These are phyloP conservation scores for Sorex maritimensis DNA, from an alignment of 2,797 vertebrate genomes.

Conservation along the genomic window DNA sequence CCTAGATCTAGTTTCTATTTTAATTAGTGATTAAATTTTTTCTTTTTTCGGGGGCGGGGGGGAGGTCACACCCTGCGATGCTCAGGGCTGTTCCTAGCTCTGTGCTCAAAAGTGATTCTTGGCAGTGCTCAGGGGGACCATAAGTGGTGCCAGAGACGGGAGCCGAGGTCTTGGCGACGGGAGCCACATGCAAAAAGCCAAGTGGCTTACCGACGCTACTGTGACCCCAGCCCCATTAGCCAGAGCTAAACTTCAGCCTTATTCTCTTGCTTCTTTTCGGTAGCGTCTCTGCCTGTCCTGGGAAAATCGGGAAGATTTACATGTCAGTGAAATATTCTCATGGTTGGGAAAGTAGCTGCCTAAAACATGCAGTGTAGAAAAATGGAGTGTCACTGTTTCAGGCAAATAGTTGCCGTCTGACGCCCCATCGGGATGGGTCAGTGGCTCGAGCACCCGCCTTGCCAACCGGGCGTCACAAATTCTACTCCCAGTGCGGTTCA, in stretches of 20 bases:
- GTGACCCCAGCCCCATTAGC: too few relatives aligned
- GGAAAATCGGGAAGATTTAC: constrained; percentile 67
- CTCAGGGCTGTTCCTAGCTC: too few relatives aligned
- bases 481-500: too few relatives aligned
- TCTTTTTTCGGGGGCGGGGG: neutral
- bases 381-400: constrained; percentile 55
- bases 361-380: constrained; percentile 43
- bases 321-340: constrained; percentile 63
- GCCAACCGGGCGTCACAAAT: too few relatives aligned
- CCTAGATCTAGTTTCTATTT: neutral
- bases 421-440: neutral
- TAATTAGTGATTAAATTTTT: constrained; percentile 48
- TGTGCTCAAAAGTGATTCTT: too few relatives aligned
- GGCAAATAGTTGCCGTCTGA: constrained; percentile 54
- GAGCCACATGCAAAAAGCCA: too few relatives aligned
- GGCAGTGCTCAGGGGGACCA: too few relatives aligned
- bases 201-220: too few relatives aligned
- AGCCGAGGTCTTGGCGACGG: too few relatives aligned
- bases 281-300: neutral
- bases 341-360: constrained; percentile 67
- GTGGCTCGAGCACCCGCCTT: too few relatives aligned
- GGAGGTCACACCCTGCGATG: neutral
- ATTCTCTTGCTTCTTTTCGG: neutral
- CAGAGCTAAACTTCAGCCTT: constrained; percentile 26
- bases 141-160: too few relatives aligned